Evolutionary conservation across 1,140 invertebrate genomes (phyloP).

Genomic region (Bombus picipes): DNA sequence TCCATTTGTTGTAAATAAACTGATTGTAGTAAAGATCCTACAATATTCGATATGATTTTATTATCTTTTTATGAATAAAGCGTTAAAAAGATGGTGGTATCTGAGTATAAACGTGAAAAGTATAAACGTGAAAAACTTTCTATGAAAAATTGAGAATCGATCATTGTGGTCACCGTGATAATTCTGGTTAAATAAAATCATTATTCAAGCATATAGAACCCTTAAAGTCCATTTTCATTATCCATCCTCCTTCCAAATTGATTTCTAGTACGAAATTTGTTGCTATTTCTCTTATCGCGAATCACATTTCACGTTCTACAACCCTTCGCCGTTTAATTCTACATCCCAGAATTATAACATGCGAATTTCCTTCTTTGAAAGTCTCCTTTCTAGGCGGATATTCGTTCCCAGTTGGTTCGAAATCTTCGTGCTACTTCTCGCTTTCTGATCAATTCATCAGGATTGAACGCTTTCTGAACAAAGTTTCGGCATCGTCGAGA

Average conservation of each 20-base stretch:
- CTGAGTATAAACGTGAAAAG: too few relatives aligned
- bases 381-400: neutral
- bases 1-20: too few relatives aligned
- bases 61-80: too few relatives aligned
- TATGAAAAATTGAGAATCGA: neutral
- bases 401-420: neutral
- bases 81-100: too few relatives aligned
- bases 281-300: neutral
- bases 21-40: too few relatives aligned
- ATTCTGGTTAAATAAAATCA: neutral
- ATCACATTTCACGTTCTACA: too few relatives aligned
- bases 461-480: neutral
- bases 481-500: neutral
- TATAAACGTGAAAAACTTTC: neutral
- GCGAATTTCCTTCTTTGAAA: neutral
- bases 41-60: too few relatives aligned
- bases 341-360: neutral
- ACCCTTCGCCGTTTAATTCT: neutral
- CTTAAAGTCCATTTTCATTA: neutral
- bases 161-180: neutral
- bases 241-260: neutral
- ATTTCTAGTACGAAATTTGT: neutral
- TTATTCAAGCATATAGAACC: neutral
- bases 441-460: too few relatives aligned
- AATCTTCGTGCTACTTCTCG: neutral